These are phyloP conservation scores for Drosophila pandora DNA, from an alignment of 1,140 invertebrate genomes.

Conservation along the genomic window DNA sequence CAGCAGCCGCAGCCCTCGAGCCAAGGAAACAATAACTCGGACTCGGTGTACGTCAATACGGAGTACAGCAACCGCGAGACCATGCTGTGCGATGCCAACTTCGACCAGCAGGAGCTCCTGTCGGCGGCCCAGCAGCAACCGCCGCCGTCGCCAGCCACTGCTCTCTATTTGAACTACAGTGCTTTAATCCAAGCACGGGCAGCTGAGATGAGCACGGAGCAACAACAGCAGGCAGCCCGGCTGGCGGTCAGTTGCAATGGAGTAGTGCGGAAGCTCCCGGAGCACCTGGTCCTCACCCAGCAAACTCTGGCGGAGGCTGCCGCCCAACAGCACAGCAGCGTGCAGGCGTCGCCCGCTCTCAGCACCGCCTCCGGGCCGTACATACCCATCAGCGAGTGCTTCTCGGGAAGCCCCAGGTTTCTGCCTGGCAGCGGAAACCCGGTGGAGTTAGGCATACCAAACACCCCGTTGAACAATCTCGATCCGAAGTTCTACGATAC, in stretches of 20 bases:
- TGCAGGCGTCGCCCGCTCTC: slow-evolving; percentile 86
- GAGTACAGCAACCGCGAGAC: slow-evolving; percentile 76
- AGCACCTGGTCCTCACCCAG: slow-evolving; percentile 73
- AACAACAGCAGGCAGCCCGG: slow-evolving; percentile 39
- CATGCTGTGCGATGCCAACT: slow-evolving; percentile 65
- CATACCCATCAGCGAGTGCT: slow-evolving; percentile 94
- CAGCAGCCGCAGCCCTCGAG: slow-evolving; percentile 58
- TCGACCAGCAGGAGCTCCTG: slow-evolving; percentile 68
- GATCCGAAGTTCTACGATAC: slow-evolving; percentile 85
- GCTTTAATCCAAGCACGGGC: slow-evolving; percentile 67
- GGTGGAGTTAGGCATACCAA: slow-evolving; percentile 28
- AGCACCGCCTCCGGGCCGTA: slow-evolving; percentile 89
- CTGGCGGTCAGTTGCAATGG: slow-evolving; percentile 71
- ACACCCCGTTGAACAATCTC: slow-evolving; percentile 79
- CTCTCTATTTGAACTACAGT: slow-evolving; percentile 73
- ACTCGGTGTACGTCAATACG: slow-evolving; percentile 76
- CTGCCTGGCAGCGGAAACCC: slow-evolving; percentile 33
- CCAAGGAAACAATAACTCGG: slow-evolving; percentile 64
- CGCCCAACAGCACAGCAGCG: slow-evolving; percentile 72
- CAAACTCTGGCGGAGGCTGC: slow-evolving; percentile 60
- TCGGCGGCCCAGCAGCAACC: slow-evolving; percentile 69
- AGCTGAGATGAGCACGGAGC: slow-evolving; percentile 24
- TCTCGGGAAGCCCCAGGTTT: slow-evolving; percentile 89
- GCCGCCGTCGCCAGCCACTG: slow-evolving; percentile 70
- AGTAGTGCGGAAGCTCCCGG: slow-evolving; percentile 76